A percentile compares a stretch with the other conserved stretches of the same genome.
These are phyloP conservation scores for Eunapius fragilis DNA, from an alignment of 37 sponge, comb jelly and placozoan species.

Conservation along the genomic window DNA sequence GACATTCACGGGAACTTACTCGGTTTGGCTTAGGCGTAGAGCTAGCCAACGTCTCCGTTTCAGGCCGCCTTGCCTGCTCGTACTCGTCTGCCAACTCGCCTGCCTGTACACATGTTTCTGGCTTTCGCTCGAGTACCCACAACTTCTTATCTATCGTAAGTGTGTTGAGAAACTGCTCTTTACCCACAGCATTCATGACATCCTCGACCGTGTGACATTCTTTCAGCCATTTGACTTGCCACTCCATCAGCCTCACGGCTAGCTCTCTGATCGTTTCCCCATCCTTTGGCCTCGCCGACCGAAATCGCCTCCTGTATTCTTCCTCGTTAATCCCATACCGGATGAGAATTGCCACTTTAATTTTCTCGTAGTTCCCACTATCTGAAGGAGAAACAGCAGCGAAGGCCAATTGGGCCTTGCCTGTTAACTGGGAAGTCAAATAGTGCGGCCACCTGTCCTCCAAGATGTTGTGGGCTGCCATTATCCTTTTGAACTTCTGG, in stretches of 20 bases:
- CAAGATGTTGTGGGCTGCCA: too few species aligned
- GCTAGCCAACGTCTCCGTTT: neutral
- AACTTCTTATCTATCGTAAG: neutral
- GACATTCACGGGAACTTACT: neutral
- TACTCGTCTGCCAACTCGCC: constrained; percentile 29
- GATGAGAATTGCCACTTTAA: constrained; percentile 39
- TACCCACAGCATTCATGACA: neutral
- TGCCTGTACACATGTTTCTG: constrained; percentile 4
- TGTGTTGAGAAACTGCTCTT: constrained; percentile 10
- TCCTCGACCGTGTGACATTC: neutral
- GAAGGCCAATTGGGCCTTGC: constrained; percentile 22
- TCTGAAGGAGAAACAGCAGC: constrained; percentile 12
- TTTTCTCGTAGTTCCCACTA: neutral
- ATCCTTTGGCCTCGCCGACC: constrained; percentile 1
- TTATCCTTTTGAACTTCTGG: too few species aligned
- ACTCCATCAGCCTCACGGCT: constrained; percentile 10
- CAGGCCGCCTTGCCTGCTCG: constrained; percentile 7
- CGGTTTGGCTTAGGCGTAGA: too few species aligned
- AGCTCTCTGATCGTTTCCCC: constrained; percentile 46
- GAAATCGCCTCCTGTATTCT: constrained; percentile 39
- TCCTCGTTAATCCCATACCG: constrained; percentile 52
- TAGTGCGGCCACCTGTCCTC: constrained; percentile 2
- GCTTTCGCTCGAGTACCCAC: constrained; percentile 15
- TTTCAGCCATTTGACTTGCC: constrained; percentile 16
- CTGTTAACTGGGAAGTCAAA: constrained; percentile 13